Evolutionary conservation across 2,113 vertebrate species (phyloP), one percentile per base, ranked within the genome.

Genomic region (Physeter macrocephalus): DNA sequence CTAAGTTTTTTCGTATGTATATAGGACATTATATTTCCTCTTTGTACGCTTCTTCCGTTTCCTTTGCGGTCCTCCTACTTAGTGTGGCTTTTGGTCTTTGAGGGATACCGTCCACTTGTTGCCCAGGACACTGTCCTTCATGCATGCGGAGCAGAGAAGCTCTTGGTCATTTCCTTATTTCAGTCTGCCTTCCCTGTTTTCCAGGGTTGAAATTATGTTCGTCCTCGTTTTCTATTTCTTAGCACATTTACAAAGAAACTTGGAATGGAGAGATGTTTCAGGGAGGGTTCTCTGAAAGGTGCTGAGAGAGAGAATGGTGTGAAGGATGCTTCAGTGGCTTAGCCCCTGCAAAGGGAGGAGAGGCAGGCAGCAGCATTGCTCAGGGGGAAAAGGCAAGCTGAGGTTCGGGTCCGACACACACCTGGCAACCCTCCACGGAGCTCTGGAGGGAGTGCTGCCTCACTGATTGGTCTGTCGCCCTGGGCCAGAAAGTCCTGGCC

Each of bases 261-360:
- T 93, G 18, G 21, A 49, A 8, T 57, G 43, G 57, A 71, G 17
- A 54, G 67, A 57, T 88, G 39, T 39, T 75, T 43, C 36, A 46
- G 52, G 8, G 9, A 34, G 5, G 18, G 34, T 57, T 77, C 52
- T 83, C 43, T 52, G 61, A 64, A 64, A 61, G 34, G 34, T 78
- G 21, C 15, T 36, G 3, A 77, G 36, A 15, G 17, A 18, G 27
- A 75, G n/a, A 23, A 36, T 29, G n/a, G 6, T 1, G 2, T 57
- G 25, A 64, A 23, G 27, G 15, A 41, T 1, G 18, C 21, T 66
- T 46, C 36, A 25, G 7, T 46, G 46, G 43, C 39, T 20, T 25
- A 6, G 11, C 8, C 61, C 9, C 0, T 57, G 23, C 3, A 1
- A 29, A 23, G 9, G 36, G 34, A 72, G 4, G n/a, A 1, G 23